A percentile compares a stretch with the other conserved stretches of the same genome.
Evolutionary conservation across 2,113 vertebrate species (phyloP).

Genomic region (Rhinolophus sinicus): DNA sequence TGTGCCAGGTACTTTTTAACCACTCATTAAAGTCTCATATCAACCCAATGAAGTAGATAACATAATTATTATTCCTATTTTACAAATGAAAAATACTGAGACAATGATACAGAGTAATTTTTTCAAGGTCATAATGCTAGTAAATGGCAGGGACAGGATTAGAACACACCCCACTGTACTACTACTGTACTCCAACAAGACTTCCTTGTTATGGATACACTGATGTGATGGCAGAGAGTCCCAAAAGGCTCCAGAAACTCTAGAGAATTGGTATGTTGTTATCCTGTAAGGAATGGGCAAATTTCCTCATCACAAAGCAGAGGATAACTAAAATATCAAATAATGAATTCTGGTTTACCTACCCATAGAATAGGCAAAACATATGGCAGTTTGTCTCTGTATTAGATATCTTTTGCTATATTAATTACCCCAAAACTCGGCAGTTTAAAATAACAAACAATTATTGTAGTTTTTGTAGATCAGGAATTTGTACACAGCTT

Average conservation of each 20-base stretch:
- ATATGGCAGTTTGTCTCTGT: not conserved
- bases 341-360: not conserved
- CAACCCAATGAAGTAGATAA: not conserved
- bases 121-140: not conserved
- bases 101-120: not conserved
- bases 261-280: not conserved
- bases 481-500: not conserved
- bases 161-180: not conserved
- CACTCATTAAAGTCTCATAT: not conserved
- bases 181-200: not conserved
- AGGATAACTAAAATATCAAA: not conserved
- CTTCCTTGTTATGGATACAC: not conserved
- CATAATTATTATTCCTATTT: not conserved
- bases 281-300: not conserved
- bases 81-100: not conserved
- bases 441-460: not conserved
- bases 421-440: not conserved
- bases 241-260: not conserved
- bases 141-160: not conserved
- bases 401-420: not conserved
- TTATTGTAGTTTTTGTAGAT: not conserved
- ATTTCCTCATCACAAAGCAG: not conserved
- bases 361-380: not conserved
- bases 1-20: not conserved
- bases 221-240: not conserved